Base-by-base conservation (phyloP, 92 coral and sea anemone species). In the Zoanthus sansibaricus region DNA sequence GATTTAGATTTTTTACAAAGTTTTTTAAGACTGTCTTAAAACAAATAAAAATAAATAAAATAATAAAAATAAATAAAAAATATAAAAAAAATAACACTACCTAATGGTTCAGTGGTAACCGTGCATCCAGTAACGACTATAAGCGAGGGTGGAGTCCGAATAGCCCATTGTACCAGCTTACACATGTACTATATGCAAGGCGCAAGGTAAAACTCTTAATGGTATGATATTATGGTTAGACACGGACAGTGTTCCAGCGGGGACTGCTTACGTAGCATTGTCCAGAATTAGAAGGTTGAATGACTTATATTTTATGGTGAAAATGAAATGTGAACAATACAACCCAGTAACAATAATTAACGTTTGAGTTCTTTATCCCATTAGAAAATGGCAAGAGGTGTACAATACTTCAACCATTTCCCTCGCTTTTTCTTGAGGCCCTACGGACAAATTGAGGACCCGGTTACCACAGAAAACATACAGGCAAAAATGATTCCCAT, bases 141-240 rank as follows among this genome's bases (percentile, higher is more conserved):
- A 1, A 33, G 42, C 3, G 42, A 33, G 3, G 42, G 3, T 33
- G 42, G 3, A 33, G 42, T 33, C 3, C 42, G 62, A 10, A 12
- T 56, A 56, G 10, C 62, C 62, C 10, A 56, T 56, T 9, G n/a
- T 10, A 12, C 62, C 87, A 0, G 87, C 87, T 25, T 69, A 70
- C 11, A 68, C 87, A 0, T 45, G 48, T 12, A 83, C 87, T 0
- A 83, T 83, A 13, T 67, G 77, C 49, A 83, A 83, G 52, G 25
- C 71, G 9, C 87, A 72, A 9, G 87, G 79, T 17, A 79, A 84
- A 4, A 71, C n/a, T 9, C 15, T 69, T 11, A 69, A 69, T 21
- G 9, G 31, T 3, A 69, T 21, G 1, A 69, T 69, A 8, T 15
- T 31, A 9, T 69, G 73, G 73, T 30, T 69, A 13, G 44, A 69